Base-by-base conservation (phyloP, 1,140 invertebrate species). In the Lordiphosa stackelbergi region DNA sequence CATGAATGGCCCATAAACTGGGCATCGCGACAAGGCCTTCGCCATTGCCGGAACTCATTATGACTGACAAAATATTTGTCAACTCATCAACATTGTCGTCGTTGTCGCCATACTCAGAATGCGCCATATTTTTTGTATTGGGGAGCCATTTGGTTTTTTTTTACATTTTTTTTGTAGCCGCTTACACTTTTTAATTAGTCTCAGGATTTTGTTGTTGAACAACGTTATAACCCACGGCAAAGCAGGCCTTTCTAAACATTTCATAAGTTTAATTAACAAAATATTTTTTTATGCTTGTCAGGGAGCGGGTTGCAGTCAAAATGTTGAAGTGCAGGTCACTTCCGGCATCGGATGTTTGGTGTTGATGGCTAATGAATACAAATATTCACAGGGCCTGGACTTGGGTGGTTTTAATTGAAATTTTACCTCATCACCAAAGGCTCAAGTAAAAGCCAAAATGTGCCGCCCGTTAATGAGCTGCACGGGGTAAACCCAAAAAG, bases 41-140 rank as follows among this genome's bases (percentile, higher is more conserved):
- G 42, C n/a, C 19, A 7, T 53, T 36, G 60, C 60, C 54, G 37
- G 36, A 69, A 72, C 75, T 81, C 75, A 83, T 83, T 81, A 81
- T 83, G 72, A 46, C 72, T 72, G 75, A 64, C 78, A 84, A 85
- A 83, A 83, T 83, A 78, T 84, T 83, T 83, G 78, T 83, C 78
- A 84, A 84, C 78, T 84, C 78, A 83, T 84, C 78, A 83, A 65
- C 57, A 58, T 41, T 38, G 61, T 47, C 24, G 43, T 54, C 24
- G 43, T 54, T 42, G 42, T 57, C 61, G 62, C 24, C 31, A 3
- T 9, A 16, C 10, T 19, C 7, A 4, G 6, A 5, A 49, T 63
- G 47, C 35, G 55, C 47, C 56, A 53, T 62, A 73, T 58, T 73
- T 24, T 40, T 19, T 47, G 31, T 34, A 40, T 53, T 43, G 35